These are phyloP conservation scores for Drosophila borealis DNA, from an alignment of 2,888 invertebrate genomes.

Conservation along the genomic window DNA sequence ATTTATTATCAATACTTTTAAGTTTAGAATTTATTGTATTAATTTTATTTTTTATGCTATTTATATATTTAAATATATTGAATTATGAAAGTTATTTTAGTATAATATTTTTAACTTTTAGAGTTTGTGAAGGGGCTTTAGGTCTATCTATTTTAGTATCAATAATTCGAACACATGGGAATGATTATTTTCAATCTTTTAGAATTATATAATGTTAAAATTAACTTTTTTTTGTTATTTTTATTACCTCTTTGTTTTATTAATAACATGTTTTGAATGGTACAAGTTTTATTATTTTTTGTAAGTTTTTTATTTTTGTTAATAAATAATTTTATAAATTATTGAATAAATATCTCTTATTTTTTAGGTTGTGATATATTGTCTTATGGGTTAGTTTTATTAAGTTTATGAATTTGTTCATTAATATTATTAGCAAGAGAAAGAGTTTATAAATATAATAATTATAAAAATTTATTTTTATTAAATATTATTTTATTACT, in stretches of 20 bases:
- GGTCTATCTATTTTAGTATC: conserved; percentile 87
- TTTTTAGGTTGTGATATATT: conserved; percentile 86
- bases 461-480: too few species aligned
- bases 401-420: too few species aligned
- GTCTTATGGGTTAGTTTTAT: too few species aligned
- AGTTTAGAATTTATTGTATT: conserved; percentile 88
- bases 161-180: conserved; percentile 86
- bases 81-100: conserved; percentile 86
- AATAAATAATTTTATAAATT: conserved; percentile 47
- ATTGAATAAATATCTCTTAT: conserved; percentile 69
- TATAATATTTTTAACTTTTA: conserved; percentile 88
- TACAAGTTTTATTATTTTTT: conserved; percentile 86
- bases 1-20: conserved; percentile 87
- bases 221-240: conserved; percentile 85
- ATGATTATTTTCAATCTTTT: conserved; percentile 88
- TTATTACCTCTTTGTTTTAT: conserved; percentile 72
- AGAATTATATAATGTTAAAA: too few species aligned
- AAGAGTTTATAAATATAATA: too few species aligned
- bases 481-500: conserved; percentile 87
- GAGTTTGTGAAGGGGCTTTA: conserved; percentile 87
- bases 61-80: conserved; percentile 85
- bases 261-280: conserved; percentile 86
- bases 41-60: conserved; percentile 86
- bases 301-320: conserved; percentile 86
- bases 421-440: too few species aligned